phyloP scores from a whole-genome alignment of 2,888 invertebrate genomes.

The Leptopilina syphax region DNA sequence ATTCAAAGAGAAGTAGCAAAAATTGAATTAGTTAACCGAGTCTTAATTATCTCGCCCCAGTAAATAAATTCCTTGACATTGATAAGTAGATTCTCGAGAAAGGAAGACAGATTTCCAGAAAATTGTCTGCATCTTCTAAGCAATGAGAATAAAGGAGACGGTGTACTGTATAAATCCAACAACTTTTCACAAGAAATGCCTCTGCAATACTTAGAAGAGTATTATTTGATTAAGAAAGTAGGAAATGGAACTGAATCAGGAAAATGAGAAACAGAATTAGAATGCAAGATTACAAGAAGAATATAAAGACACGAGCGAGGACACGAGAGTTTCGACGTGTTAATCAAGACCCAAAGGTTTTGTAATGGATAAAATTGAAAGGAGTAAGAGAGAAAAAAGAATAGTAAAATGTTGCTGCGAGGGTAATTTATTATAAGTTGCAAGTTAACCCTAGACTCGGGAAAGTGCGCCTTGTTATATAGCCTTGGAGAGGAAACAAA shows the following conservation, averaged over 20 bases:
- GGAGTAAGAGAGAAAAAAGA: not conserved
- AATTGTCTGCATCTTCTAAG: not conserved
- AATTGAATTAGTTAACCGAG: too few species aligned
- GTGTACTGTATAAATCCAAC: not conserved
- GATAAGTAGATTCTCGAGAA: not conserved
- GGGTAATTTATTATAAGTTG: slow-evolving; percentile 33
- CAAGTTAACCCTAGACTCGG: slow-evolving; percentile 24
- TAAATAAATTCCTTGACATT: not conserved
- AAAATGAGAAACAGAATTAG: slow-evolving; percentile 27
- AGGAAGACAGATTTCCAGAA: not conserved
- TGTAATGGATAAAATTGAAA: slow-evolving; percentile 4
- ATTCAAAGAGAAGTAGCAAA: too few species aligned
- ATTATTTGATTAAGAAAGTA: slow-evolving; percentile 28
- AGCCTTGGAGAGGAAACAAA: slow-evolving; percentile 30
- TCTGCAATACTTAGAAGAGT: not conserved
- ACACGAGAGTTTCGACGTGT: slow-evolving; percentile 10
- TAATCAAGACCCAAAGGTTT: slow-evolving; percentile 12
- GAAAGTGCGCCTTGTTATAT: slow-evolving; percentile 26
- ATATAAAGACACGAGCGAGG: not conserved
- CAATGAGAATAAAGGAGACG: not conserved
- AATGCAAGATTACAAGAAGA: not conserved
- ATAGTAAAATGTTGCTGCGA: not conserved
- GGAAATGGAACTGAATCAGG: slow-evolving; percentile 1
- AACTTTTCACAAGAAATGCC: not conserved
- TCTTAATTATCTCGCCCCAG: not conserved